Evolutionary conservation across 2,888 invertebrate genomes (phyloP).

Genomic region (Branchinecta sandiegonensis): DNA sequence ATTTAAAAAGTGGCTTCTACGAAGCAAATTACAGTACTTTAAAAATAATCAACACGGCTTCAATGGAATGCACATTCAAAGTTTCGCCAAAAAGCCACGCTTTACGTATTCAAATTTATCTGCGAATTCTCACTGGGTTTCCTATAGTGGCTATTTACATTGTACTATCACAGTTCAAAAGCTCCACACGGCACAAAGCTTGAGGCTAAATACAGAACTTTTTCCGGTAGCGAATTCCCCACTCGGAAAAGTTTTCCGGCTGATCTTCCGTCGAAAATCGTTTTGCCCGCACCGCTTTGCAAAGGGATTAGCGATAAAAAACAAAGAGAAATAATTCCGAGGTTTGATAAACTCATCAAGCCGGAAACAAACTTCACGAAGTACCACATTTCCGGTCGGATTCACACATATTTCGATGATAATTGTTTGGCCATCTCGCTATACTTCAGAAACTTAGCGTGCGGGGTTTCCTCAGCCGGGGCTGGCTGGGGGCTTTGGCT

Average conservation of each 20-base stretch:
- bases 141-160: not conserved
- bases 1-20: too few species aligned
- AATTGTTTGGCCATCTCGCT: constrained; percentile 96
- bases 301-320: too few species aligned
- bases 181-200: not conserved
- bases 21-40: too few species aligned
- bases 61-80: not conserved
- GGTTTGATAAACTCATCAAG: too few species aligned
- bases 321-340: too few species aligned
- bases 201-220: not conserved
- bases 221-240: too few species aligned
- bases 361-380: not conserved
- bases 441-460: constrained; percentile 95
- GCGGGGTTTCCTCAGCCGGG: constrained; percentile 63
- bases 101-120: not conserved
- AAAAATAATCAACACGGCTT: too few species aligned
- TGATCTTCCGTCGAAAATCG: too few species aligned
- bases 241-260: too few species aligned
- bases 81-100: not conserved
- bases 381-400: constrained; percentile 17
- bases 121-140: constrained; percentile 10
- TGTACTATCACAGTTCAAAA: constrained; percentile 14
- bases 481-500: constrained; percentile 23
- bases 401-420: constrained; percentile 65
- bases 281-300: too few species aligned